phyloP scores from a whole-genome alignment of 30 jellyfish, hydroid and myxozoan species.

The Pelagia noctiluca region DNA sequence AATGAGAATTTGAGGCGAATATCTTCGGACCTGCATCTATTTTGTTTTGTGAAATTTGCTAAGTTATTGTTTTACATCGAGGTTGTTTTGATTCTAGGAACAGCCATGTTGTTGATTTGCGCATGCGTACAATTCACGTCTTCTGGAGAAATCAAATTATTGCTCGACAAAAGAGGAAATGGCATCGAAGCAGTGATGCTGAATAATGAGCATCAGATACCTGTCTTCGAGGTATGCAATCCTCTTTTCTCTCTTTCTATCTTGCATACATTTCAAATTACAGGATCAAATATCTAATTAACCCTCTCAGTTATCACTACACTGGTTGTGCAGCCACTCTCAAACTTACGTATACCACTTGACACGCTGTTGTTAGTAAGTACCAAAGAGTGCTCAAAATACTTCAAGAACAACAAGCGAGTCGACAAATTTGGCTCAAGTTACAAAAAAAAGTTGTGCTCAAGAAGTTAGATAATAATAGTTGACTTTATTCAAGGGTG shows the following conservation, averaged over 20 bases:
- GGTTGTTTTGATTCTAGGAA: conserved; percentile 33
- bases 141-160: conserved; percentile 57
- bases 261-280: neutral
- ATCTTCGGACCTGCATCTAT: neutral
- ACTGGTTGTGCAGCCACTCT: neutral
- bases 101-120: conserved; percentile 64
- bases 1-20: neutral
- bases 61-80: neutral
- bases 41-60: neutral
- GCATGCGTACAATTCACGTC: conserved; percentile 58
- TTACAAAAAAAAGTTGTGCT: too few species aligned
- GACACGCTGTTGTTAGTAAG: neutral
- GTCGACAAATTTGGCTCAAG: too few species aligned
- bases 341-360: neutral
- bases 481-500: too few species aligned
- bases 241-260: neutral
- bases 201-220: conserved; percentile 68
- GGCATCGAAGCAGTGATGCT: conserved; percentile 76
- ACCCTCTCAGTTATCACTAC: neutral
- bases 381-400: too few species aligned
- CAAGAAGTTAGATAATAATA: too few species aligned
- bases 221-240: conserved; percentile 71
- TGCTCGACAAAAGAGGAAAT: conserved; percentile 41
- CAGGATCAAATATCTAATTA: neutral
- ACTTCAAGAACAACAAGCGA: too few species aligned